Evolutionary conservation across 2,888 invertebrate species (phyloP).

Genomic region (Chrysolina americana): DNA sequence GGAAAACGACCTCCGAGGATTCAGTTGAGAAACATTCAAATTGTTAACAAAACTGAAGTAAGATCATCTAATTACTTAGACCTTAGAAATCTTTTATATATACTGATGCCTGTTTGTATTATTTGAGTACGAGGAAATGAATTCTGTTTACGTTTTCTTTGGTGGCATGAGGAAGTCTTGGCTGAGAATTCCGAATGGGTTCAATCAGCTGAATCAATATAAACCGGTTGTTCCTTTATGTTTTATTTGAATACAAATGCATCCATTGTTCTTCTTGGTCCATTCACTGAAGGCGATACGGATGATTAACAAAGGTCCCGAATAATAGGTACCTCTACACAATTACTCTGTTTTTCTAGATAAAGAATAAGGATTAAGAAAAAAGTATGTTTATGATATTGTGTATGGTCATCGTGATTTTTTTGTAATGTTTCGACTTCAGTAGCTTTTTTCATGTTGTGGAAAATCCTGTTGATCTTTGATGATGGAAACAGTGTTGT

Average conservation of each 20-base stretch:
- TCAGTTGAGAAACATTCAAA: slow-evolving; percentile 54
- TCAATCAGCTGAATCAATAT: background rate
- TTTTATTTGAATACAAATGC: slow-evolving; percentile 9
- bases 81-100: background rate
- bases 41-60: slow-evolving; percentile 49
- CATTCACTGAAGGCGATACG: background rate
- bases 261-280: slow-evolving; percentile 1
- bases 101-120: background rate
- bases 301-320: background rate
- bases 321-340: too few species aligned
- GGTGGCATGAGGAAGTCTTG: slow-evolving; percentile 5
- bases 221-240: slow-evolving; percentile 10
- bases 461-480: too few species aligned
- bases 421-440: too few species aligned
- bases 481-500: too few species aligned
- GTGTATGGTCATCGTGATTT: too few species aligned
- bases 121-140: background rate
- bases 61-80: slow-evolving; percentile 36
- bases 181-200: background rate
- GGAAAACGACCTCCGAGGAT: slow-evolving; percentile 53
- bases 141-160: background rate
- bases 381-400: too few species aligned
- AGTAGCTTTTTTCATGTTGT: too few species aligned
- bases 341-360: too few species aligned
- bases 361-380: too few species aligned